Conservation (phyloP, 2,113 vertebrate genomes). For the Naja naja region DNA sequence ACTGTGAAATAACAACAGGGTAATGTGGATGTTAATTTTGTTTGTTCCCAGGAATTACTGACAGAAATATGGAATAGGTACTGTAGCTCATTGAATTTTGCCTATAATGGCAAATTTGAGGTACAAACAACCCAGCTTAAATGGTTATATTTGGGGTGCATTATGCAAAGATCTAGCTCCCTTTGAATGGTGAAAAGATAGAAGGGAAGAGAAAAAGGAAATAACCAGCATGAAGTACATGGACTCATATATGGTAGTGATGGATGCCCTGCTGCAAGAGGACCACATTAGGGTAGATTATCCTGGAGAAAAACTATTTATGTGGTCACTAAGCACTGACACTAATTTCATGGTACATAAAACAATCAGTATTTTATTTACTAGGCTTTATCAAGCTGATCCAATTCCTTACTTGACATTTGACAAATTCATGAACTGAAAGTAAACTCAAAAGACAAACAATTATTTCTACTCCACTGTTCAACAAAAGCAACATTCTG, state of each 20-base stretch:
- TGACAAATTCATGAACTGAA: neutral
- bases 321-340: neutral
- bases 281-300: neutral
- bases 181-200: neutral
- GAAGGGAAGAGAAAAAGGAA: neutral
- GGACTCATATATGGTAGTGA: neutral
- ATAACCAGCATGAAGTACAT: neutral
- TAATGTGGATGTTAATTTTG: neutral
- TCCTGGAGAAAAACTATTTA: neutral
- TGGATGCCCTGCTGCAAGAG: neutral
- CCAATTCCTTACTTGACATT: neutral
- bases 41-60: neutral
- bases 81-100: neutral
- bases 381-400: neutral
- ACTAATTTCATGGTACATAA: neutral
- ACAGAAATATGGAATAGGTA: neutral
- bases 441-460: neutral
- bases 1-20: neutral
- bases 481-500: neutral
- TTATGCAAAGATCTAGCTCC: neutral
- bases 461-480: neutral
- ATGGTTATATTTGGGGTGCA: neutral
- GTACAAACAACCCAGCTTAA: neutral
- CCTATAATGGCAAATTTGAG: neutral
- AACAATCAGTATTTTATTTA: neutral